Base-by-base conservation (phyloP, 2,797 vertebrate genomes). In the Acrossocheilus wenchowensis region DNA sequence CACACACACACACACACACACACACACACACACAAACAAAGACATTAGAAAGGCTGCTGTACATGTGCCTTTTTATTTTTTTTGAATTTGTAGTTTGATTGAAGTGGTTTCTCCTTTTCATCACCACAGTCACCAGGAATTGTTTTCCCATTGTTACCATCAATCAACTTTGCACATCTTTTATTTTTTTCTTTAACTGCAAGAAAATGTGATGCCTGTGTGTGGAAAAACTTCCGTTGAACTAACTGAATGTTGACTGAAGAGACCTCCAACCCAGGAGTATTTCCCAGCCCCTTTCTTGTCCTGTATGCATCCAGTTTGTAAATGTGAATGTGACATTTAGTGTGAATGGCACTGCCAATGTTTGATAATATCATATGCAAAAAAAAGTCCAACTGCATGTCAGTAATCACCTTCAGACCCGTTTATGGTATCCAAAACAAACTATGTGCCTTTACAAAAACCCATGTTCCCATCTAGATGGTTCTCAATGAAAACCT, bases 31-130 rank as follows among this genome's bases (percentile, higher is more conserved):
- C 74, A 78, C 66, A 83, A 60, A 83, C 68, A 30, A 2, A 72
- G 77, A 87, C 85, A 87, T 78, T 54, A n/a, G 87, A 92, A 81
- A 84, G 90, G 87, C 91, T 83, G 90, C 93, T 95, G 93, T 94
- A 93, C 88, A 93, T 94, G 95, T 95, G 94, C 95, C 95, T 95
- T 96, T 90, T 92, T 91, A 86, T 87, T 90, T 92, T 93, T 88
- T 90, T 87, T 90, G 72, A 88, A 86, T 87, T 81, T 81, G 87
- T 90, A 87, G 90, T 92, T 93, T 90, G 93, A 87, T 93, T 91
- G 92, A 83, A 86, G 88, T 85, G 39, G 60, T 88, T 87, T 90
- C 81, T 81, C 81, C 85, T 79, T 88, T 89, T 89, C 77, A 82
- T 88, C 88, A 45, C 84, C 82, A 86, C 91, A 81, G 80, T 85